phyloP scores from a whole-genome alignment of 2,797 vertebrate species.

The Acomys russatus region DNA sequence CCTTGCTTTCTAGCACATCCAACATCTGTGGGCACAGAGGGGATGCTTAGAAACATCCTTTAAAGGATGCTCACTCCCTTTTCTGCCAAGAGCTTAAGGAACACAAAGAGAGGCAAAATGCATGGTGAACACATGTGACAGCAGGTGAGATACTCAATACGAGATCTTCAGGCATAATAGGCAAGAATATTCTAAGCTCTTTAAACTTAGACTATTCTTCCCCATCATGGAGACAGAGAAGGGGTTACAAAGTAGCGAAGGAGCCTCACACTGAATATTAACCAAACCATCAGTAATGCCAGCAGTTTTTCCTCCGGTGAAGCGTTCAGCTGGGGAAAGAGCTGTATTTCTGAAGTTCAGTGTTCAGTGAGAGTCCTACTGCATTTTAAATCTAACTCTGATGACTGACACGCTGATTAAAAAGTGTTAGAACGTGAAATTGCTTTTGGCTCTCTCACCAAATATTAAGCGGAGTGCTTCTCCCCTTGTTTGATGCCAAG shows the following conservation, averaged over 20 bases:
- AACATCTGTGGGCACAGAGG: background rate
- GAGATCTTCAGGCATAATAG: background rate
- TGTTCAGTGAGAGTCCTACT: conserved; percentile 30
- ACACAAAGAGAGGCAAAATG: conserved; percentile 10
- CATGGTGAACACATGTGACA: conserved; percentile 26
- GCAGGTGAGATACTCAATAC: conserved; percentile 30
- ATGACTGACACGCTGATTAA: background rate
- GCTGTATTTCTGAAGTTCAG: background rate
- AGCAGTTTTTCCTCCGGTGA: background rate
- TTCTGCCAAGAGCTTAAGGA: conserved; percentile 18
- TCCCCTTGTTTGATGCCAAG: conserved; percentile 99
- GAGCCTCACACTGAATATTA: background rate
- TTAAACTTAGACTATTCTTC: conserved; percentile 49
- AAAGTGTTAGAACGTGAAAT: conserved; percentile 25
- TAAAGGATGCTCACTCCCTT: conserved; percentile 2
- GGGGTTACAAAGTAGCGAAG: background rate
- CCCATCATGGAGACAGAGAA: background rate
- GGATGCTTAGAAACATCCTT: background rate
- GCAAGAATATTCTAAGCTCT: background rate
- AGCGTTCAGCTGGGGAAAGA: conserved; percentile 46
- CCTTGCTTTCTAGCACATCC: conserved; percentile 37
- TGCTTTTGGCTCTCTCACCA: conserved; percentile 25
- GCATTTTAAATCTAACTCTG: conserved; percentile 42
- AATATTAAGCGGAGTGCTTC: conserved; percentile 94
- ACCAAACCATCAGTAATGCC: background rate